Percentiles rank a stretch among this genome's conserved stretches.
These are phyloP conservation scores for Rousettus madagascariensis DNA, from an alignment of 2,797 vertebrate genomes.

Conservation along the genomic window DNA sequence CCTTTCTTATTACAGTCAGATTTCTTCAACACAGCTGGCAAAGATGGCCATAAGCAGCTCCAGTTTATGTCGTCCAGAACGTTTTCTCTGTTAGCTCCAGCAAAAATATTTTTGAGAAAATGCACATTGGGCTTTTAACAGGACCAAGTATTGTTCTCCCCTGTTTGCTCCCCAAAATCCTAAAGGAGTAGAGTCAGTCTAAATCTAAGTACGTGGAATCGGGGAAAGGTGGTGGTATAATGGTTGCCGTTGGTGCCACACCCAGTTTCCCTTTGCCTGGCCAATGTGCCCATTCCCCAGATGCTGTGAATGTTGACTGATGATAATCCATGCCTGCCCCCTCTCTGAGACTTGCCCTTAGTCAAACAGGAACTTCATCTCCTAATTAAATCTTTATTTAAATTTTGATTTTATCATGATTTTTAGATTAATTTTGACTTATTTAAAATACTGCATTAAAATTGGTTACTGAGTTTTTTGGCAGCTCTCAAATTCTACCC, in stretches of 20 bases:
- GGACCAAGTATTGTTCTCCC: background rate
- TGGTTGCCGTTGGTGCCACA: background rate
- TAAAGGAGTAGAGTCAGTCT: background rate
- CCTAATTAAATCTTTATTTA: background rate
- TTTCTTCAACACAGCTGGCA: background rate
- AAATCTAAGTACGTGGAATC: background rate
- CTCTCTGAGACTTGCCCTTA: background rate
- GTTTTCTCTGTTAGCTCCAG: background rate
- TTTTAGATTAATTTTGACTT: background rate
- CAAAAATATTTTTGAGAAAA: background rate
- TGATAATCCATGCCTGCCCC: background rate
- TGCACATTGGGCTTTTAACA: background rate
- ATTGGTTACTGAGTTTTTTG: background rate
- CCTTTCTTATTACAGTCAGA: background rate
- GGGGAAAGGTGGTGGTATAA: background rate
- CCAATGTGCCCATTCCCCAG: background rate
- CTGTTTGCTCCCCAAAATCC: background rate
- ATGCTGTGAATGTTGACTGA: background rate
- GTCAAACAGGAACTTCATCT: background rate
- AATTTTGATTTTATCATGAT: background rate
- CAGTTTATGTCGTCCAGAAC: background rate
- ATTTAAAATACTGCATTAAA: slow-evolving; percentile 20
- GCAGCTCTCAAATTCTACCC: background rate
- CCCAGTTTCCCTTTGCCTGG: background rate
- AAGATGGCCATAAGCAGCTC: background rate